A percentile compares a stretch with the other conserved stretches of the same genome.
These are phyloP conservation scores for Chascanopsetta lugubris DNA, from an alignment of 2,113 vertebrate genomes.

Conservation along the genomic window DNA sequence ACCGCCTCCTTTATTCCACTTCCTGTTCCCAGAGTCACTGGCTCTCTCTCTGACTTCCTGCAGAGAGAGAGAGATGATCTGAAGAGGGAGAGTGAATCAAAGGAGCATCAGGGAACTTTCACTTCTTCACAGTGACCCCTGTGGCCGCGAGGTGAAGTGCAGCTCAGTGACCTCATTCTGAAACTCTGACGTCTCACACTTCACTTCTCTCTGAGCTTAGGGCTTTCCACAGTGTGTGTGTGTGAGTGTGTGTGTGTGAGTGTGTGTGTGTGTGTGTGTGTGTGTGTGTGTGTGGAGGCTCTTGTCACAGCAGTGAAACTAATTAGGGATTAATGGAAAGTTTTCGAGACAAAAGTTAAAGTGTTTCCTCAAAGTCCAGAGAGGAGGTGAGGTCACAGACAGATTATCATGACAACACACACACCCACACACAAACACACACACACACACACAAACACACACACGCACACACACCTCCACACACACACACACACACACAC, in stretches of 20 bases:
- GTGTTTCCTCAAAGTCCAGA: not conserved
- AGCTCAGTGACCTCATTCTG: too few species aligned
- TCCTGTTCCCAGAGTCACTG: not conserved
- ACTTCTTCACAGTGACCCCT: too few species aligned
- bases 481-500: too few species aligned
- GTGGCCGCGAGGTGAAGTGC: not conserved
- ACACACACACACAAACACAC: too few species aligned
- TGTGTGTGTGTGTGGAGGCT: not conserved
- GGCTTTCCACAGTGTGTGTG: too few species aligned
- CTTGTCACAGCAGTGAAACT: not conserved
- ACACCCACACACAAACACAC: too few species aligned
- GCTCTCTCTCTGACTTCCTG: constrained; percentile 40
- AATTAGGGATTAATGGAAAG: not conserved
- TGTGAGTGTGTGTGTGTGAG: not conserved
- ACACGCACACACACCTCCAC: too few species aligned
- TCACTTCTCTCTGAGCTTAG: too few species aligned
- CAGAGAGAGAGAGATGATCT: constrained; percentile 25
- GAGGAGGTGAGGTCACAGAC: not conserved
- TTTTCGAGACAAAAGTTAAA: not conserved
- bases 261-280: not conserved
- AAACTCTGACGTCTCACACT: not conserved
- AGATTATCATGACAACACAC: not conserved
- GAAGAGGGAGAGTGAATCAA: too few species aligned
- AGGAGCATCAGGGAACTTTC: too few species aligned
- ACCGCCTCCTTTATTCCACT: not conserved